A percentile compares a stretch with the other conserved stretches of the same genome.
Conservation (phyloP, 2,113 vertebrate genomes). For the Xiphorhynchus elegans region DNA sequence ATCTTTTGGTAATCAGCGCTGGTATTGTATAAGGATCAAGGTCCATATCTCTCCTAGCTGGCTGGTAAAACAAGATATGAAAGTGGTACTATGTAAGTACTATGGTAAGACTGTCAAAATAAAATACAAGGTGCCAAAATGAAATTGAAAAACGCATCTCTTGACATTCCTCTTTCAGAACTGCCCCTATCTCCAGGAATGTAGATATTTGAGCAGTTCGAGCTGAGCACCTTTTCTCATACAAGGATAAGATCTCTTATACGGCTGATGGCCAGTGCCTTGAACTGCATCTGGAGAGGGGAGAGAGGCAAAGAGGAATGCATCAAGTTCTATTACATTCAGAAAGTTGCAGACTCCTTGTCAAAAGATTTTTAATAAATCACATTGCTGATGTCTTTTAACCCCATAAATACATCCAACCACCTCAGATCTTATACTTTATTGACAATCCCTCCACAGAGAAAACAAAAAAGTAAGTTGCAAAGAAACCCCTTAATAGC, state of each 20-base stretch:
- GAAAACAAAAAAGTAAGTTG: neutral
- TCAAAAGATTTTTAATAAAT: neutral
- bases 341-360: neutral
- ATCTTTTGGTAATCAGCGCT: neutral
- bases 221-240: neutral
- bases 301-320: neutral
- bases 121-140: neutral
- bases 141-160: neutral
- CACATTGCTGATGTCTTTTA: neutral
- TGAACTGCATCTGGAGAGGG: neutral
- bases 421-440: neutral
- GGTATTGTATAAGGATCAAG: neutral
- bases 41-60: neutral
- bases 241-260: neutral
- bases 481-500: fast-evolving
- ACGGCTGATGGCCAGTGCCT: neutral
- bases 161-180: neutral
- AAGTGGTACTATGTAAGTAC: neutral
- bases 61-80: neutral
- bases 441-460: neutral
- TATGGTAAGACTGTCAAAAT: neutral
- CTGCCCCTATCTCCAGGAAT: neutral
- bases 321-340: neutral
- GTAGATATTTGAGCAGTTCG: neutral
- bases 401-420: neutral